Conservation (phyloP, 2,797 vertebrate species). For the Fringilla coelebs region DNA sequence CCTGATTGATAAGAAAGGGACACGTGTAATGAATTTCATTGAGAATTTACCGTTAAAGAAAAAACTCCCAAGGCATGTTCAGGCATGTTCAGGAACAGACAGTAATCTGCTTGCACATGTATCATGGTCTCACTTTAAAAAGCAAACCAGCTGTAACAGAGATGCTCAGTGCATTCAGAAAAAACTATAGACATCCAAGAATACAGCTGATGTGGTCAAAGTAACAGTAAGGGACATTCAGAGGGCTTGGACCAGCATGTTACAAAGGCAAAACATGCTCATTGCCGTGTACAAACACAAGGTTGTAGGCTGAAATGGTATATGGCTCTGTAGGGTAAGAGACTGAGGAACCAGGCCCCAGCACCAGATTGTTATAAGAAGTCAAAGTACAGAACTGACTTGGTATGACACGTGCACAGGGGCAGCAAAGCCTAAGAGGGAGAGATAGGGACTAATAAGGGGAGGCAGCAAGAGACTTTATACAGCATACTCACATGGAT, state of each 20-base stretch:
- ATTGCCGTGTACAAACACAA: not conserved
- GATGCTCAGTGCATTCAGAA: not conserved
- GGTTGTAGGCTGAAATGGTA: not conserved
- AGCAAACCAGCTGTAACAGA: not conserved
- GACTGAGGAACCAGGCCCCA: not conserved
- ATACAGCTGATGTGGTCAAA: not conserved
- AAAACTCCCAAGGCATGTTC: not conserved
- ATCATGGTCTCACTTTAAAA: not conserved
- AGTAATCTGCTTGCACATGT: not conserved
- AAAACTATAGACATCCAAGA: not conserved
- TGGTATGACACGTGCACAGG: not conserved
- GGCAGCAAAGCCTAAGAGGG: not conserved
- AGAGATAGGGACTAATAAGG: not conserved
- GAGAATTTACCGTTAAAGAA: not conserved
- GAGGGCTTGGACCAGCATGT: not conserved
- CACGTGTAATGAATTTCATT: not conserved
- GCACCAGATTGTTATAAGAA: not conserved
- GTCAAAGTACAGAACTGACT: not conserved
- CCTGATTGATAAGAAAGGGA: not conserved
- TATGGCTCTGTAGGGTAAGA: not conserved
- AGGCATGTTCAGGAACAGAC: not conserved
- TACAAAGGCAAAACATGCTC: not conserved
- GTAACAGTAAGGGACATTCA: not conserved
- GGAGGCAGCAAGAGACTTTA: not conserved
- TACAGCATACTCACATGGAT: not conserved